A percentile compares a stretch with the other conserved stretches of the same genome.
Evolutionary conservation across 2,113 vertebrate genomes (phyloP).

Genomic region (Melanostigma gelatinosum): DNA sequence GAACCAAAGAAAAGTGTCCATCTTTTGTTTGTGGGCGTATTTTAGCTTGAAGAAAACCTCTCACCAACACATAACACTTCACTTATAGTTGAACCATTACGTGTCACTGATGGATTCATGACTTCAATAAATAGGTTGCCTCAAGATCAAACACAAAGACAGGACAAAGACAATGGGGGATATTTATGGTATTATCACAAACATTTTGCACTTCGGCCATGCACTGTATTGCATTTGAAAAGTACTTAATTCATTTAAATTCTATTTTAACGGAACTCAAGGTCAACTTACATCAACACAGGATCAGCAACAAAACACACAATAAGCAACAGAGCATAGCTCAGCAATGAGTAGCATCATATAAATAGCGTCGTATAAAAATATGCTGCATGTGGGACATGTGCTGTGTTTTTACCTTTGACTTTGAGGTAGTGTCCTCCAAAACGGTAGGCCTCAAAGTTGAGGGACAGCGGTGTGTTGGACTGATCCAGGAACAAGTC

Average conservation of each 20-base stretch:
- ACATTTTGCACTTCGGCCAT: too few relatives aligned
- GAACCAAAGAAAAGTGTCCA: background rate
- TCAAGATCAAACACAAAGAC: background rate
- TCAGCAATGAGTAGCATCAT: too few relatives aligned
- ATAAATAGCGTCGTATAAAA: background rate
- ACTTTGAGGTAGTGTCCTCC: conserved; percentile 96
- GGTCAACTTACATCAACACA: background rate
- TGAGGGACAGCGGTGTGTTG: conserved; percentile 92
- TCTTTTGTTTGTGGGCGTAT: background rate
- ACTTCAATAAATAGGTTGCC: background rate
- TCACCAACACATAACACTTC: background rate
- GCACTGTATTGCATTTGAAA: too few relatives aligned
- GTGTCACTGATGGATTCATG: background rate
- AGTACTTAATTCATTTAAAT: too few relatives aligned
- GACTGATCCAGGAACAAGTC: conserved; percentile 97
- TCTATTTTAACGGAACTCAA: background rate
- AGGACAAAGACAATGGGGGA: background rate
- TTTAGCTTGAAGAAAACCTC: background rate
- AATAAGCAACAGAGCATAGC: background rate
- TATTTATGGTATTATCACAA: background rate
- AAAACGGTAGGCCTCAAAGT: conserved; percentile 93
- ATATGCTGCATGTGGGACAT: background rate
- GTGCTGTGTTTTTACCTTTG: conserved; percentile 85
- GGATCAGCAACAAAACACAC: background rate
- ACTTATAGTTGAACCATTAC: background rate